phyloP scores from a whole-genome alignment of 2,797 vertebrate species.

The Coregonus ussuriensis region DNA sequence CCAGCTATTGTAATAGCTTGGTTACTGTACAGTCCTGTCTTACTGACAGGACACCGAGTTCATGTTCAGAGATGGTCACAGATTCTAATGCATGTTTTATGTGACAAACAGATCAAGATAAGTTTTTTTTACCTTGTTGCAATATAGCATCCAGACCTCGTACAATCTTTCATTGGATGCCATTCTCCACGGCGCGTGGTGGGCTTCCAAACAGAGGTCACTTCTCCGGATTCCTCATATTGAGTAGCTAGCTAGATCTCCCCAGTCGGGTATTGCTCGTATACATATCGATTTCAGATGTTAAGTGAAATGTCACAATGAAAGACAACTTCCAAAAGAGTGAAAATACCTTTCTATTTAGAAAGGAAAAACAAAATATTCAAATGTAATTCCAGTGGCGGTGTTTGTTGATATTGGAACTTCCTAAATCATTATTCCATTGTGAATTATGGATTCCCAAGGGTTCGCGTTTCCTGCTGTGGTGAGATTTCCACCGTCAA shows the following conservation, averaged over 20 bases:
- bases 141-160: conserved; percentile 99
- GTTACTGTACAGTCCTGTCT: neutral
- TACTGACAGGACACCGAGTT: neutral
- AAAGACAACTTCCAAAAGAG: conserved; percentile 20
- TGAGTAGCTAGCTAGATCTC: conserved; percentile 40
- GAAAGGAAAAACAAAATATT: neutral
- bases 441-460: conserved; percentile 29
- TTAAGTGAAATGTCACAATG: conserved; percentile 23
- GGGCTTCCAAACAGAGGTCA: conserved; percentile 55
- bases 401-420: conserved; percentile 6
- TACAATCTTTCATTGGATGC: conserved; percentile 95
- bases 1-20: neutral
- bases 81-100: neutral
- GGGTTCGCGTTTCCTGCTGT: conserved; percentile 40
- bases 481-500: conserved; percentile 3
- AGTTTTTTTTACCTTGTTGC: conserved; percentile 85
- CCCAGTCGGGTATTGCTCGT: conserved; percentile 10
- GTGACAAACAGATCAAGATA: neutral
- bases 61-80: neutral
- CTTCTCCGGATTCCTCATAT: conserved; percentile 66
- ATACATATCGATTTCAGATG: neutral
- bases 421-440: conserved; percentile 53
- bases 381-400: conserved; percentile 2
- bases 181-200: conserved; percentile 66
- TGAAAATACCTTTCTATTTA: neutral